Evolutionary conservation across 2,113 vertebrate species (phyloP).

Genomic region (Dromas ardeola): DNA sequence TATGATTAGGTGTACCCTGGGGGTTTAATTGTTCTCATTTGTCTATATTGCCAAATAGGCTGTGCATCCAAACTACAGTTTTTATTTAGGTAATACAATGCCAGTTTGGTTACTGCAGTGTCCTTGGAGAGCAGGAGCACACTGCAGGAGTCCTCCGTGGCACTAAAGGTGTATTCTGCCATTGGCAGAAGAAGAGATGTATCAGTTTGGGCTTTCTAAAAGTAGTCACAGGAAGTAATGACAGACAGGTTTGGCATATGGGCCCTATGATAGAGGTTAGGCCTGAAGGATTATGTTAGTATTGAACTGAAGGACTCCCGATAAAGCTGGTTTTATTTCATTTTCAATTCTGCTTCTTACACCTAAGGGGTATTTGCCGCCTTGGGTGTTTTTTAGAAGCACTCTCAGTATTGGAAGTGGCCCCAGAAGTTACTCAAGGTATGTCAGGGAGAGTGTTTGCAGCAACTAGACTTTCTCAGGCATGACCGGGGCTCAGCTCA

Average conservation of each 20-base stretch:
- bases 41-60: neutral
- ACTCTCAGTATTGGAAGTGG: neutral
- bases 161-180: neutral
- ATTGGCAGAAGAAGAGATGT: neutral
- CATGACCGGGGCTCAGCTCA: neutral
- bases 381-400: neutral
- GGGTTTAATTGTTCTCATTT: neutral
- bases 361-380: neutral
- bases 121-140: neutral
- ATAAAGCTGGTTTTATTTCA: neutral
- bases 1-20: neutral
- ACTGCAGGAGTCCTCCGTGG: neutral
- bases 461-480: neutral
- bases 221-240: neutral
- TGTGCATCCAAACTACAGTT: neutral
- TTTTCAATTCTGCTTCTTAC: neutral
- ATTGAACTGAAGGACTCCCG: neutral
- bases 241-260: neutral
- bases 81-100: neutral
- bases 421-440: neutral
- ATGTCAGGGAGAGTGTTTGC: neutral
- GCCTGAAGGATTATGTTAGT: neutral
- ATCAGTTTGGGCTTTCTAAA: neutral
- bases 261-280: neutral
- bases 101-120: neutral